phyloP scores from a whole-genome alignment of 2,113 vertebrate genomes.

The Myiozetetes cayanensis region DNA sequence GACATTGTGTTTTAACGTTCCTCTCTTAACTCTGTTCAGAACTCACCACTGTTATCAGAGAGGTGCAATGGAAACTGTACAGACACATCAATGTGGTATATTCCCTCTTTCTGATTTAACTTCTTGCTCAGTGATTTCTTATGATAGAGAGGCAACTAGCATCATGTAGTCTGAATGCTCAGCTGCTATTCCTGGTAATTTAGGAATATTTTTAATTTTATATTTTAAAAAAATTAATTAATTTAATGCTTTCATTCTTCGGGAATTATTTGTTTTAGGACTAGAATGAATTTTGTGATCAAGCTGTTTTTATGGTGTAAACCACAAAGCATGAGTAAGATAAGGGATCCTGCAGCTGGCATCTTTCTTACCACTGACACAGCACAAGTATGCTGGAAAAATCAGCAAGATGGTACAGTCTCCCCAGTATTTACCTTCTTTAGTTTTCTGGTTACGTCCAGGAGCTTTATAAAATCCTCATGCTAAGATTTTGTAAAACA shows the following conservation, averaged over 20 bases:
- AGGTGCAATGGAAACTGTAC: neutral
- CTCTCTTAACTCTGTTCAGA: neutral
- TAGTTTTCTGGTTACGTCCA: neutral
- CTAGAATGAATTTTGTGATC: neutral
- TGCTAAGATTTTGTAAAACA: neutral
- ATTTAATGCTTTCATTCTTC: neutral
- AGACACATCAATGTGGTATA: neutral
- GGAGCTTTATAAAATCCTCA: neutral
- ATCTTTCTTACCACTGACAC: neutral
- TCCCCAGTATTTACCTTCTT: neutral
- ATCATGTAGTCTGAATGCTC: neutral
- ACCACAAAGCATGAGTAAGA: neutral
- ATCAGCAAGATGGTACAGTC: neutral
- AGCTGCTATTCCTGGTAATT: neutral
- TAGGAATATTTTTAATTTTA: neutral
- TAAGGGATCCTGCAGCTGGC: neutral
- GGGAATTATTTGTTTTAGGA: neutral
- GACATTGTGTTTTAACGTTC: fast-evolving
- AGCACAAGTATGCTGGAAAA: neutral
- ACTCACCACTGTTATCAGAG: neutral
- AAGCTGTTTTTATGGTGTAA: neutral
- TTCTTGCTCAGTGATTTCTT: neutral
- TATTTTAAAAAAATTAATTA: neutral
- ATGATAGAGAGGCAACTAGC: neutral
- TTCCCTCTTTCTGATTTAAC: neutral